phyloP scores from a whole-genome alignment of 2,888 invertebrate species.

The Nomada fabriciana region DNA sequence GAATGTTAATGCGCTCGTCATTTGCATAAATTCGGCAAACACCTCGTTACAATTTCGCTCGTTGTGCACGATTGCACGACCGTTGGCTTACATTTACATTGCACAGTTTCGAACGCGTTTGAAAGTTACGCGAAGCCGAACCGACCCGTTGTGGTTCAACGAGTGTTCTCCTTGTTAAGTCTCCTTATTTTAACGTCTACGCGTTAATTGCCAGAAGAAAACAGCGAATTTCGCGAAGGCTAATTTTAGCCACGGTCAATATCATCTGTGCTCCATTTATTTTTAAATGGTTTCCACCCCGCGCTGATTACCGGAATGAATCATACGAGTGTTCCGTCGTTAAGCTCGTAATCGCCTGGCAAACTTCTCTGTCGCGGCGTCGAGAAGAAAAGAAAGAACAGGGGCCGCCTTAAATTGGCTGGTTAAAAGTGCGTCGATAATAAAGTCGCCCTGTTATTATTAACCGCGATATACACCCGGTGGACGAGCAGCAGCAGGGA shows the following conservation, averaged over 20 bases:
- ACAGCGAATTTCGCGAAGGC: slow-evolving; percentile 17
- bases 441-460: slow-evolving; percentile 61
- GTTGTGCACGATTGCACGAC: background rate
- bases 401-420: slow-evolving; percentile 34
- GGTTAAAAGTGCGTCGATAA: slow-evolving; percentile 65
- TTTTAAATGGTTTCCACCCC: slow-evolving; percentile 10
- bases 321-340: slow-evolving; percentile 19
- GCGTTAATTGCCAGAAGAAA: slow-evolving; percentile 6
- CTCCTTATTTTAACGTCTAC: background rate
- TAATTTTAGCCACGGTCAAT: slow-evolving; percentile 23
- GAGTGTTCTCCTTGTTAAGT: background rate
- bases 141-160: too few relatives aligned
- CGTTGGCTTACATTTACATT: background rate
- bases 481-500: background rate
- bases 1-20: slow-evolving; percentile 77
- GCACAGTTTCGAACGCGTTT: too few relatives aligned
- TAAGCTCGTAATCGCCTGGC: slow-evolving; percentile 21
- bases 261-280: slow-evolving; percentile 22
- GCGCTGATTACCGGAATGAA: slow-evolving; percentile 22
- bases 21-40: slow-evolving; percentile 80
- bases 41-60: slow-evolving; percentile 72
- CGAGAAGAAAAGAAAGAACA: background rate
- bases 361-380: background rate
- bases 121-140: background rate
- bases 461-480: slow-evolving; percentile 36